Percentiles rank a stretch among this genome's conserved stretches.
Conservation (phyloP, 2,797 vertebrate species). For the Falco berigora region DNA sequence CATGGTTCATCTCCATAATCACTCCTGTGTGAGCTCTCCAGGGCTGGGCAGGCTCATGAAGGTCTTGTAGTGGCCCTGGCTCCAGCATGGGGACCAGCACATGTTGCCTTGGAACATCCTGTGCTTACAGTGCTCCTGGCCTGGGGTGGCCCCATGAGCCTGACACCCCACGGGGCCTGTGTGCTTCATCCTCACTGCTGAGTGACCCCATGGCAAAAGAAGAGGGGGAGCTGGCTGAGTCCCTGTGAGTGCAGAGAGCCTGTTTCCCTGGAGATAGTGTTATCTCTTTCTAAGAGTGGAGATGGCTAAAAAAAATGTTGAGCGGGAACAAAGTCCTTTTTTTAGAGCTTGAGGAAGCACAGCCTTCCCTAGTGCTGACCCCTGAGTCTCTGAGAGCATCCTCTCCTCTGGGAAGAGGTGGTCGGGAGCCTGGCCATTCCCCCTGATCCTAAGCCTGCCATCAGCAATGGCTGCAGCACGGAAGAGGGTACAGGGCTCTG, state of each 20-base stretch:
- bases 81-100: not conserved
- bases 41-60: not conserved
- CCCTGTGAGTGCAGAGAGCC: slow-evolving; percentile 45
- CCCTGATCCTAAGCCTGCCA: not conserved
- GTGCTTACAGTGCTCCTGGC: not conserved
- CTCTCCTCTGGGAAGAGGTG: not conserved
- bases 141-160: not conserved
- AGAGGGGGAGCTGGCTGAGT: slow-evolving; percentile 59
- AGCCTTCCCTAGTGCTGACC: slow-evolving; percentile 32
- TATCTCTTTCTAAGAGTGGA: slow-evolving; percentile 70
- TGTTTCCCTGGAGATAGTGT: slow-evolving; percentile 77
- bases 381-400: not conserved
- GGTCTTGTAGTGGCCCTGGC: not conserved
- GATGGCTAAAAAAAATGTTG: slow-evolving; percentile 49
- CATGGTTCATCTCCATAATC: not conserved
- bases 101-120: not conserved
- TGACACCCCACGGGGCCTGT: not conserved
- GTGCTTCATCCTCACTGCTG: not conserved
- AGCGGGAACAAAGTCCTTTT: slow-evolving; percentile 47
- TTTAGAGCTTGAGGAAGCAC: slow-evolving; percentile 58
- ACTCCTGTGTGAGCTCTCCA: not conserved
- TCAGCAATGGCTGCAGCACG: not conserved
- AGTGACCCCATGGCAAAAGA: slow-evolving; percentile 44
- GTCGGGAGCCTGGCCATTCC: not conserved
- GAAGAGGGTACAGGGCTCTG: not conserved